Base-by-base conservation (phyloP, 2,888 invertebrate genomes). In the Gandaritis pyraliata region DNA sequence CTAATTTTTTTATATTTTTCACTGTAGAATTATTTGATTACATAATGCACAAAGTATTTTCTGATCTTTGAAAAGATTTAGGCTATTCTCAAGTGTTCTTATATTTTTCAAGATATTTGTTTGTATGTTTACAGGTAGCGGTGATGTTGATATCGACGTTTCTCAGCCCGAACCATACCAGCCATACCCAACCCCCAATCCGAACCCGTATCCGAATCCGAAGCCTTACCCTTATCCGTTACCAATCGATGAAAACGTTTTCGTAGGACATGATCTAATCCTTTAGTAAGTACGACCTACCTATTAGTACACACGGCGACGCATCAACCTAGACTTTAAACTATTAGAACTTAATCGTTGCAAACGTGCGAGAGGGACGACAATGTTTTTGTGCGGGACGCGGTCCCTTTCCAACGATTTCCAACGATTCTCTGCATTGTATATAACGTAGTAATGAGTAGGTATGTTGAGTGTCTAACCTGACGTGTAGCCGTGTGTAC, bases 181-280 rank as follows among this genome's bases (percentile, higher is more conserved):
- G 33, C 33, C 33, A 8, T 33, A 33, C 33, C 33, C 33, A 18
- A 43, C 58, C 52, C 66, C n/a, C 30, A 57, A 18, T 55, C 48
- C 49, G 29, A 58, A 52, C 16, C 50, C 51, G 8, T 49, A 36
- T 38, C 33, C 49, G 15, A 15, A 53, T 46, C 69, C 67, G 1
- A 58, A 64, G 16, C 43, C 50, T 2, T 59, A 64, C 30, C 64
- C 54, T 10, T 3, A 13, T 47, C 47, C 55, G 43, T 12, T 15
- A 36, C 10, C 57, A 10, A 6, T 8, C 10, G 13, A 23, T 8
- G 49, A 58, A 12, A 33, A 52, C 55, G 79, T 80, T 1, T 68
- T 78, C 4, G 87, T 85, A 68, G 87, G 87, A 55, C 72, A 81
- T 54, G 56, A 55, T 23, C 52, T 48, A 43, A 57, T 33, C 1